Percentiles rank a stretch among this genome's conserved stretches.
Evolutionary conservation across 2,888 invertebrate species (phyloP).

Genomic region (Podabrus alpinus): DNA sequence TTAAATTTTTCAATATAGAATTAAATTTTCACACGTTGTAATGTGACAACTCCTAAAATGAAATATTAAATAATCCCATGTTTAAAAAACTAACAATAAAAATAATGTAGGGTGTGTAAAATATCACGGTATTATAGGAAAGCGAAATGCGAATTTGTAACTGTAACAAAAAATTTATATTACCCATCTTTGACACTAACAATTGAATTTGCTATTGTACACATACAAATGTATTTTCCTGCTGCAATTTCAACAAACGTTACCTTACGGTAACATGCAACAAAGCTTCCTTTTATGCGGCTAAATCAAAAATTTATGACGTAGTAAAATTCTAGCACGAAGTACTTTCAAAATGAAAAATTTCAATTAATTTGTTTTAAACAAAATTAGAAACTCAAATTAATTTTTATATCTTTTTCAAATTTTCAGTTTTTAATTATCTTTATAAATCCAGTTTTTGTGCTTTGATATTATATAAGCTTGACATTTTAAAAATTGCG

Average conservation of each 20-base stretch:
- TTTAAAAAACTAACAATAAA: not conserved
- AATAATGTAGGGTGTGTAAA: not conserved
- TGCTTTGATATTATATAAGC: not conserved
- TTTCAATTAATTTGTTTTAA: not conserved
- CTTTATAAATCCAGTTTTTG: not conserved
- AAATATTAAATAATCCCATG: not conserved
- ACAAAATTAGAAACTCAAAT: not conserved
- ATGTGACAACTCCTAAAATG: not conserved
- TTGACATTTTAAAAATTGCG: not conserved
- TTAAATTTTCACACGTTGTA: not conserved
- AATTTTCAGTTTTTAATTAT: not conserved
- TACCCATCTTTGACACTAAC: not conserved
- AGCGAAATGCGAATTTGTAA: not conserved
- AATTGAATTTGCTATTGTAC: not conserved
- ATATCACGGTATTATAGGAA: not conserved
- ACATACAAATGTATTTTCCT: not conserved
- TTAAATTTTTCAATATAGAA: not conserved
- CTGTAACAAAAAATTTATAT: not conserved
- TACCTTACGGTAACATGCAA: not conserved
- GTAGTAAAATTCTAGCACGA: not conserved
- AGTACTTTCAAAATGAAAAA: not conserved
- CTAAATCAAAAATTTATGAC: not conserved
- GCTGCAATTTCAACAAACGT: not conserved
- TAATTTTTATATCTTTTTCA: not conserved
- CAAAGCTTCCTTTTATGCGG: not conserved